These are phyloP conservation scores for Elegia similella DNA, from an alignment of 2,888 invertebrate genomes.

Conservation along the genomic window DNA sequence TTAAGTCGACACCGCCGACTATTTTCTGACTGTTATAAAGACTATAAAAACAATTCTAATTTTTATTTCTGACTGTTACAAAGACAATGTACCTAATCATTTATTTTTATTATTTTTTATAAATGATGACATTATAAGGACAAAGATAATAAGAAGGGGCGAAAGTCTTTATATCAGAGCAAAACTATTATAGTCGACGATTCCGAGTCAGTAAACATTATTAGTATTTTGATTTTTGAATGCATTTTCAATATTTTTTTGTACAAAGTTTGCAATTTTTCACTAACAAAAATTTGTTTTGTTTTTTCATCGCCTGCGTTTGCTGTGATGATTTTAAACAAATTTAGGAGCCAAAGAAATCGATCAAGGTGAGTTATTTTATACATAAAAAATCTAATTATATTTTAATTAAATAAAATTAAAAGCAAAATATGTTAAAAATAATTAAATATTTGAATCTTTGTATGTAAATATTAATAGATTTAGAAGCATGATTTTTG, in stretches of 20 bases:
- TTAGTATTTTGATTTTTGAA: neutral
- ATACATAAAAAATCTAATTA: neutral
- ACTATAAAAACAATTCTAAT: too few species aligned
- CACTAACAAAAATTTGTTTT: constrained; percentile 40
- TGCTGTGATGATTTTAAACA: constrained; percentile 50
- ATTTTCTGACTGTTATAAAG: too few species aligned
- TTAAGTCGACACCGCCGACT: too few species aligned
- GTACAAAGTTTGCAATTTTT: constrained; percentile 6
- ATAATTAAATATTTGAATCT: too few species aligned
- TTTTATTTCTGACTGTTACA: too few species aligned
- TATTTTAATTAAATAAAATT: neutral
- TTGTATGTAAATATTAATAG: neutral
- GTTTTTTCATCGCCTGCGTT: constrained; percentile 55
- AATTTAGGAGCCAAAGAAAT: constrained; percentile 71
- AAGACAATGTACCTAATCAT: too few species aligned
- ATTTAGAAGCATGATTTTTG: neutral
- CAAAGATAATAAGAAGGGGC: too few species aligned
- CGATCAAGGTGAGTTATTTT: constrained; percentile 65
- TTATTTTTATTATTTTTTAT: too few species aligned
- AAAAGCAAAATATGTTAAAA: too few species aligned
- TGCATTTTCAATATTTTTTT: neutral
- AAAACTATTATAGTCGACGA: neutral
- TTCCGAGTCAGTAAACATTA: neutral
- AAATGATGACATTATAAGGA: too few species aligned
- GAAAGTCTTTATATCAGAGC: neutral